Conservation (phyloP, 1,140 invertebrate genomes). For the Galendromus occidentalis region DNA sequence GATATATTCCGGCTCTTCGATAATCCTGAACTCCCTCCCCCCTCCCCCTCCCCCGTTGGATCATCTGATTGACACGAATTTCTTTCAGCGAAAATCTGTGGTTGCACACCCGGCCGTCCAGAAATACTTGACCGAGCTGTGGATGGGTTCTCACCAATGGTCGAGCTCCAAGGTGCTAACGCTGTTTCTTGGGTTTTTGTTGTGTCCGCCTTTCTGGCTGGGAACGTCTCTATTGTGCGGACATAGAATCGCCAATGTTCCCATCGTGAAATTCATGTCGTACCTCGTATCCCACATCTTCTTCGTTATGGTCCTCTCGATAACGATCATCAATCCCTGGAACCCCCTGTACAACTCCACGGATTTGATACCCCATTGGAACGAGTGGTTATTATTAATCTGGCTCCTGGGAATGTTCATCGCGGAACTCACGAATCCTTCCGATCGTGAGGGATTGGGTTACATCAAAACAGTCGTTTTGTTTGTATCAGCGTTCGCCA, state of each 20-base stretch:
- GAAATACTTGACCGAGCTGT: slow-evolving; percentile 59
- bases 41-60: no score
- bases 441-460: slow-evolving; percentile 77
- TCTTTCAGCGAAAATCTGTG: slow-evolving; percentile 70
- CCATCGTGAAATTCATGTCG: slow-evolving; percentile 98
- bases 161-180: slow-evolving; percentile 79
- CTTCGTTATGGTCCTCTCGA: slow-evolving; percentile 71
- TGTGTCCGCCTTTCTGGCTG: slow-evolving; percentile 88
- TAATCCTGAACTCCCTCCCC: no score
- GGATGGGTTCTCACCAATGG: slow-evolving; percentile 88
- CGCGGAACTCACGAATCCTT: slow-evolving; percentile 87
- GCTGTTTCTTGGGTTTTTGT: slow-evolving; percentile 69
- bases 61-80: no score
- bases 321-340: slow-evolving; percentile 76
- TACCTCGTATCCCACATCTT: slow-evolving; percentile 95
- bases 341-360: slow-evolving; percentile 28
- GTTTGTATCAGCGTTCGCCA: slow-evolving; percentile 72
- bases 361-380: slow-evolving; percentile 47
- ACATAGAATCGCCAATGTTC: slow-evolving; percentile 67
- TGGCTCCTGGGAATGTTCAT: slow-evolving; percentile 88
- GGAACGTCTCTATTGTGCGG: slow-evolving; percentile 83
- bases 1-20: no score
- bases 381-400: slow-evolving; percentile 84
- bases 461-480: slow-evolving; percentile 71
- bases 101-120: slow-evolving; percentile 31